Evolutionary conservation across 2,113 vertebrate species (phyloP), one percentile per base, ranked within the genome.

Genomic region (Monopterus albus): DNA sequence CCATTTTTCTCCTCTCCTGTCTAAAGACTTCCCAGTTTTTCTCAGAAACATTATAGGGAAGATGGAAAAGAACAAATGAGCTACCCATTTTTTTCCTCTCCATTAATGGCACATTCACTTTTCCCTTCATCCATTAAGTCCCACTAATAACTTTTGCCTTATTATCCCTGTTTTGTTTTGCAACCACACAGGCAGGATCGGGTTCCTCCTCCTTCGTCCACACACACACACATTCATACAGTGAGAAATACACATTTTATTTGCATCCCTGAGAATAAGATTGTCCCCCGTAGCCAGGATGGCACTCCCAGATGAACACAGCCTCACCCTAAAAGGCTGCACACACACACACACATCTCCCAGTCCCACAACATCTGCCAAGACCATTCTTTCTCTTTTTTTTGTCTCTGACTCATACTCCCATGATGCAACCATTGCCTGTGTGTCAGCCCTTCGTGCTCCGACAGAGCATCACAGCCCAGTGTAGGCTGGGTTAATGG

Each of bases 331-430:
- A 5, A 61, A 72, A 79, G 53, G 15, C 63, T 21, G 2, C 23
- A 70, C 11, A 33, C 52, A 51, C 67, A 57, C n/a, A n/a, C n/a
- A 43, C 63, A 66, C 39, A 40, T 69, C 52, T 47, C 62, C 58
- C 35, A 56, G 66, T 42, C 67, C 7, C 26, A 61, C 61, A 70
- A 71, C 80, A 84, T 85, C 75, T 78, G 79, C 64, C 62, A 68
- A 78, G 49, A 28, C 21, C 14, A 58, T 60, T 59, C 36, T 64
- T 43, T 57, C 28, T 35, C 21, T 26, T 38, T 64, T 57, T 78
- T 69, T 50, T n/a, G 26, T 67, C 36, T 75, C 74, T 89, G 85
- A 90, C 79, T 89, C 89, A 90, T 82, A 58, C 53, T 70, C 33
- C 60, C 70, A 65, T 65, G 72, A 58, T 68, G 78, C 55, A 64